These are phyloP conservation scores for Acanthoscelides obtectus DNA, from an alignment of 2,888 invertebrate genomes.

Conservation along the genomic window DNA sequence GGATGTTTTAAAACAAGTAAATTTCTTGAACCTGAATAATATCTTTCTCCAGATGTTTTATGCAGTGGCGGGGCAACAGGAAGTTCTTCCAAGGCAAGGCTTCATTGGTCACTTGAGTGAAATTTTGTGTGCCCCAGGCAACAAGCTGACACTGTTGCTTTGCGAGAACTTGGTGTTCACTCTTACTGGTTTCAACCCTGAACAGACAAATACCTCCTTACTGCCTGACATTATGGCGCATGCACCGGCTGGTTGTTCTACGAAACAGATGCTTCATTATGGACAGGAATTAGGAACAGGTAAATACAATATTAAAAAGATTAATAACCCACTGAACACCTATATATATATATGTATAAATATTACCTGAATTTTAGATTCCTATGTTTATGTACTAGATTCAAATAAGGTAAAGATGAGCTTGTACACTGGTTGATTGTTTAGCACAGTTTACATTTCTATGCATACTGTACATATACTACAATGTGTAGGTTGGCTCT, in stretches of 20 bases:
- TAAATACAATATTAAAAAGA: slow-evolving; percentile 15
- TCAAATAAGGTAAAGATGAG: too few relatives aligned
- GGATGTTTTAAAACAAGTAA: too few relatives aligned
- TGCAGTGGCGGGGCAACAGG: slow-evolving; percentile 49
- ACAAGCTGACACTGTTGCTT: slow-evolving; percentile 10
- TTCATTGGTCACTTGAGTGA: slow-evolving; percentile 44
- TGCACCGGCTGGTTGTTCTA: slow-evolving; percentile 47
- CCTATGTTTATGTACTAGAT: too few relatives aligned
- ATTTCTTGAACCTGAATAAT: too few relatives aligned
- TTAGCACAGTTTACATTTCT: too few relatives aligned
- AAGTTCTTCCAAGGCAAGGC: slow-evolving; percentile 59
- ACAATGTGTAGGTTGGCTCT: too few relatives aligned
- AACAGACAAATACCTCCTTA: slow-evolving; percentile 36
- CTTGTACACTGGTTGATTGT: too few relatives aligned
- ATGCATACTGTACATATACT: too few relatives aligned
- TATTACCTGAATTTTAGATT: too few relatives aligned
- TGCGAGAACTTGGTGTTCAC: slow-evolving; percentile 37
- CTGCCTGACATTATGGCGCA: slow-evolving; percentile 27
- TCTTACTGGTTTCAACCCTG: slow-evolving; percentile 37
- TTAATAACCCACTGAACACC: too few relatives aligned
- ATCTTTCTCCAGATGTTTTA: slow-evolving; percentile 13
- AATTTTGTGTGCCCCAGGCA: slow-evolving; percentile 5
- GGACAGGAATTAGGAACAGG: slow-evolving; percentile 57
- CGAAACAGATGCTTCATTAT: slow-evolving; percentile 67
- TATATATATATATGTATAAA: too few relatives aligned